phyloP scores from a whole-genome alignment of 1,140 invertebrate genomes.

The Plodia interpunctella region DNA sequence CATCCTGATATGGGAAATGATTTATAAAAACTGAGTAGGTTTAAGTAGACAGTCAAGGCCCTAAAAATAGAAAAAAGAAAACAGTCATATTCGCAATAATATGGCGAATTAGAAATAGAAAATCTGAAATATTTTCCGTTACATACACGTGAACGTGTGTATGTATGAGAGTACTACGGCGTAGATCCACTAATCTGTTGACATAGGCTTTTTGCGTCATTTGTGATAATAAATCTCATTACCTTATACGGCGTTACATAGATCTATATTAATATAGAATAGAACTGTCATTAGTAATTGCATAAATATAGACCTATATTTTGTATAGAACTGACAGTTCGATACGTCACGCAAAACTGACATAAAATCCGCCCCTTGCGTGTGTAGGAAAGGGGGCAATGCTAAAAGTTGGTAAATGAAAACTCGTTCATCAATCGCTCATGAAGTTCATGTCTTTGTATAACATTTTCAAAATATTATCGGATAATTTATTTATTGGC shows the following conservation, averaged over 20 bases:
- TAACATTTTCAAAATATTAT: background rate
- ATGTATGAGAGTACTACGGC: background rate
- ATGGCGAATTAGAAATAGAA: too few species aligned
- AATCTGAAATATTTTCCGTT: background rate
- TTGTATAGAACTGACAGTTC: background rate
- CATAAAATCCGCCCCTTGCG: conserved; percentile 8
- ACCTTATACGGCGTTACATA: background rate
- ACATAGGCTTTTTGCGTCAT: background rate
- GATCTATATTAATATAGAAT: background rate
- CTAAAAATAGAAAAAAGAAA: too few species aligned
- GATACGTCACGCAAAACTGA: conserved; percentile 7
- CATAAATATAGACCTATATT: too few species aligned
- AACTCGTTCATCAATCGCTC: background rate
- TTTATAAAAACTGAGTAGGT: too few species aligned
- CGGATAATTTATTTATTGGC: too few species aligned
- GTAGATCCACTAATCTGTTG: background rate
- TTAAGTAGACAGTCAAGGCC: too few species aligned
- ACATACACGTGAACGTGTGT: too few species aligned
- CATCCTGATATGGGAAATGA: too few species aligned
- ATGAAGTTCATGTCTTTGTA: background rate
- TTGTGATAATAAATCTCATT: background rate
- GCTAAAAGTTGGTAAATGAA: background rate
- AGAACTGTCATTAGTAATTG: too few species aligned
- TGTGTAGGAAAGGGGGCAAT: background rate
- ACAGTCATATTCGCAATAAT: too few species aligned